Percentiles rank a stretch among this genome's conserved stretches.
phyloP scores from a whole-genome alignment of 1,140 invertebrate species.

The Chelonus insularis region DNA sequence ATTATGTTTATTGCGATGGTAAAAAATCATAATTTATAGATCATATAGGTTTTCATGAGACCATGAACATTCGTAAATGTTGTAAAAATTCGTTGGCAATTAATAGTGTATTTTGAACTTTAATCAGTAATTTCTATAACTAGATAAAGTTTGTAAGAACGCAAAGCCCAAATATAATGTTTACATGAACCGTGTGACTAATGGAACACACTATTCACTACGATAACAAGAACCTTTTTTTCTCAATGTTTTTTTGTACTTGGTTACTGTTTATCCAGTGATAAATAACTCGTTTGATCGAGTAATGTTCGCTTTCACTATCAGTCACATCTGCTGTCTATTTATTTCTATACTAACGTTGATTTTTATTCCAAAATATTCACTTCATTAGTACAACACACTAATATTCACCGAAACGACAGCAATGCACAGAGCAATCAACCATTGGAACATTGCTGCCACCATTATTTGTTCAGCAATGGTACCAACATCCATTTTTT shows the following conservation, averaged over 20 bases:
- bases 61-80: too few relatives aligned
- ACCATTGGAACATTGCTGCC: not conserved
- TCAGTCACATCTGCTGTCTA: not conserved
- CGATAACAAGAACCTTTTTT: not conserved
- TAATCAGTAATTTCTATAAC: not conserved
- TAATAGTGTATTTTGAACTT: not conserved
- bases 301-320: not conserved
- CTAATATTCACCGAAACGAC: not conserved
- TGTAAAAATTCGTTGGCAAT: too few relatives aligned
- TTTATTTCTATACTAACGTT: not conserved
- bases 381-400: not conserved
- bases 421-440: not conserved
- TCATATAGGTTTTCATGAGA: too few relatives aligned
- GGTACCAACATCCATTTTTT: too few relatives aligned
- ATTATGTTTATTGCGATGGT: not conserved
- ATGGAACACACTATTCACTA: not conserved
- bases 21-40: conserved; percentile 1
- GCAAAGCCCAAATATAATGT: not conserved
- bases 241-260: not conserved
- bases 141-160: not conserved
- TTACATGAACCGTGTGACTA: conserved; percentile 11
- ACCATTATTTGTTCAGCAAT: too few relatives aligned
- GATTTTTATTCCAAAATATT: not conserved
- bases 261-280: not conserved
- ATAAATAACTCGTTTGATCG: not conserved